A percentile compares a stretch with the other conserved stretches of the same genome.
phyloP scores from a whole-genome alignment of 2,888 invertebrate species.

The Lobophora halterata region DNA sequence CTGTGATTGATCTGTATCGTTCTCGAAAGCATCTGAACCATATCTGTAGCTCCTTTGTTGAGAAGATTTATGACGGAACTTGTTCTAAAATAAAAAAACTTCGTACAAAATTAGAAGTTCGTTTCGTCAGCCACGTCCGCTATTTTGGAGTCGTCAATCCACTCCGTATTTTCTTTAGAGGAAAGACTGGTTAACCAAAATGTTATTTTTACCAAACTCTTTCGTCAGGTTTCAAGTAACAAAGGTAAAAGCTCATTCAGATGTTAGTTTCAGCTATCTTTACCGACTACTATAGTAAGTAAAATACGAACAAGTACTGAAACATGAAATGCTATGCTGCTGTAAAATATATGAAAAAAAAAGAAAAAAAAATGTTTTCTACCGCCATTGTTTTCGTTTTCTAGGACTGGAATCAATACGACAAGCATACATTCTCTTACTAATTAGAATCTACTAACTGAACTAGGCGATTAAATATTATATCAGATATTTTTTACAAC shows the following conservation, averaged over 20 bases:
- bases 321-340: no score
- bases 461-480: no score
- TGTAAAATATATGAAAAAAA: no score
- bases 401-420: no score
- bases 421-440: no score
- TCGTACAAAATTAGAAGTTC: conserved; percentile 62
- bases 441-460: no score
- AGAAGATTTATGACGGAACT: conserved; percentile 35
- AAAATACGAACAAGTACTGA: no score
- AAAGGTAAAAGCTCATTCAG: conserved; percentile 3
- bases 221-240: conserved; percentile 27
- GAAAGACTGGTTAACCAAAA: conserved; percentile 41
- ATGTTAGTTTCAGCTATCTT: not conserved
- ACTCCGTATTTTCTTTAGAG: conserved; percentile 49
- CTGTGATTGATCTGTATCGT: conserved; percentile 11
- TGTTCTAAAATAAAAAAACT: conserved; percentile 40
- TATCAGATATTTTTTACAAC: no score
- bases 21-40: conserved; percentile 5
- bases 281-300: no score
- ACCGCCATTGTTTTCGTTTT: no score
- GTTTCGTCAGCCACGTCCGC: conserved; percentile 45
- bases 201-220: conserved; percentile 39
- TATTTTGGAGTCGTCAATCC: conserved; percentile 70
- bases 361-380: no score
- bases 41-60: not conserved